Base-by-base conservation (phyloP, 2,888 invertebrate genomes). In the Blomia tropicalis region DNA sequence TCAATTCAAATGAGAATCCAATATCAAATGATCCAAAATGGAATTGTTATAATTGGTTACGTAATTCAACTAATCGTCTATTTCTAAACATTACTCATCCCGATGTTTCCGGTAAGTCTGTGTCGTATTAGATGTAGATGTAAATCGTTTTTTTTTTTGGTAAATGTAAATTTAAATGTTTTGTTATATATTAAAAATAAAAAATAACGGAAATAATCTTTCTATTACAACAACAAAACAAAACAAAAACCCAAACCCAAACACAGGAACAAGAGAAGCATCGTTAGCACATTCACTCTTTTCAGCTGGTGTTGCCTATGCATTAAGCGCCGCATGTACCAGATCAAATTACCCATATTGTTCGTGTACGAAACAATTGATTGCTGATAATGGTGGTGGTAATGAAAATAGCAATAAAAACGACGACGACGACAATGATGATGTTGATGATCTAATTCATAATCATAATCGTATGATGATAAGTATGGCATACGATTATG, bases 261-360 rank as follows among this genome's bases (percentile, higher is more conserved):
- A n/a, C n/a, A 4, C 36, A 56, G 56, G 56, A 2, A 56, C 56
- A 29, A 56, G 29, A 31, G 59, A 58, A 29, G 43, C 43, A 14
- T 58, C 59, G 27, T 43, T 41, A 22, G 43, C 59, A 27, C 43
- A 58, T 43, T 43, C 59, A 22, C n/a, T 58, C 17, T 23, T 32
- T 27, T 51, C 59, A 7, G 59, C 59, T 17, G 59, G 47, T 3
- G 59, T 58, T 23, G 22, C 36, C 43, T 58, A 58, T 27, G 36
- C 59, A 7, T 4, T 58, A n/a, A 58, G 59, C 14, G 41, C 44
- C 17, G 59, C 59, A 36, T 58, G 59, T 22, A 58, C 41, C 2
- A 43, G 59, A 2, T 14, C 19, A 14, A 43, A 58, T 27, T 41
- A 43, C 25, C 22, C 59, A 14, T 58, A 41, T 22, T 58, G 59